phyloP scores from a whole-genome alignment of 2,888 invertebrate species.

The Deilephila elpenor region DNA sequence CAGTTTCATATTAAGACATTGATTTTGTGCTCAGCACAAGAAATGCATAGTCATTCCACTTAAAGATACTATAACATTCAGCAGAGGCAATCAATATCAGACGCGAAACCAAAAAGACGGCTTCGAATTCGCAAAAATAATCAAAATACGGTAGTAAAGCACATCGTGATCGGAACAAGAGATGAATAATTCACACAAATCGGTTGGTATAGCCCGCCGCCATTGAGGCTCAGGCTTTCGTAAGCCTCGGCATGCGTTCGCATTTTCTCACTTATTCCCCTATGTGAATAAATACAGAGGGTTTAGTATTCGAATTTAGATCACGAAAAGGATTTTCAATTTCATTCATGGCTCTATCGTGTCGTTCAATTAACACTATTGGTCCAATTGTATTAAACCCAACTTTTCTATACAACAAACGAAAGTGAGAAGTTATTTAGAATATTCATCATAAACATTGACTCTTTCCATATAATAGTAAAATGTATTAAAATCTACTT shows the following conservation, averaged over 20 bases:
- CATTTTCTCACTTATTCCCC: constrained; percentile 50
- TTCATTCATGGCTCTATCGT: constrained; percentile 40
- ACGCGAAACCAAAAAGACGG: constrained; percentile 31
- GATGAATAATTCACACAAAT: constrained; percentile 71
- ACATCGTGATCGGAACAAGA: constrained; percentile 52
- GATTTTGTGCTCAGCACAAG: not conserved
- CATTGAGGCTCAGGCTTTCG: constrained; percentile 40
- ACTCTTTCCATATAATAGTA: not conserved
- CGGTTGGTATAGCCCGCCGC: constrained; percentile 39
- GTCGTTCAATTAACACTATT: constrained; percentile 34
- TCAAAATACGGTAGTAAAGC: constrained; percentile 47
- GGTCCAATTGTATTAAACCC: not conserved
- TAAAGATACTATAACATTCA: not conserved
- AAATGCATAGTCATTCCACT: not conserved
- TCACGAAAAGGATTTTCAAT: constrained; percentile 60
- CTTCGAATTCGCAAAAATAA: constrained; percentile 32
- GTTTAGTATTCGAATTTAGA: constrained; percentile 49
- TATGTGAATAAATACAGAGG: constrained; percentile 31
- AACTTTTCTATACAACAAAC: too few relatives aligned
- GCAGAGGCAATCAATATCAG: constrained; percentile 26
- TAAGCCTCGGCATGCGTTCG: constrained; percentile 46
- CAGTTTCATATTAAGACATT: not conserved
- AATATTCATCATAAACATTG: not conserved
- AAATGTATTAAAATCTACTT: constrained; percentile 41
- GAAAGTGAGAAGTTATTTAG: too few relatives aligned